Conservation (phyloP, 2,113 vertebrate genomes). For the Penelope pileata region DNA sequence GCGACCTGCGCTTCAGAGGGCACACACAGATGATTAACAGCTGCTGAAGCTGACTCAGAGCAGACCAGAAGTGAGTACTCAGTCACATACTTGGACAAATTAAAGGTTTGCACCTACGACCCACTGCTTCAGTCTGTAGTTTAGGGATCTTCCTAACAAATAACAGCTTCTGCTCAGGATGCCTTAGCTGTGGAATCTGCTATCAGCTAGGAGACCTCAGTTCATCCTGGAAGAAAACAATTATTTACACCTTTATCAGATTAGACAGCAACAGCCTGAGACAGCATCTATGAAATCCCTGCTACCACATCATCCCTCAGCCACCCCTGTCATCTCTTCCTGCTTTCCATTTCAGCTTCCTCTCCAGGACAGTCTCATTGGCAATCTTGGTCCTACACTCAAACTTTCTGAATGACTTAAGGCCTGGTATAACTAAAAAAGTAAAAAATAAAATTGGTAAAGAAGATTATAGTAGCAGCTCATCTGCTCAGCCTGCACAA, state of each 20-base stretch:
- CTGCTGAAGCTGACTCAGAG: neutral
- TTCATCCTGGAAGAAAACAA: neutral
- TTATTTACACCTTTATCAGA: slow-evolving; percentile 20
- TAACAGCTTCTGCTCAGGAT: neutral
- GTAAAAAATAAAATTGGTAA: neutral
- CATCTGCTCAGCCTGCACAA: neutral
- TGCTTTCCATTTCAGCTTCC: neutral
- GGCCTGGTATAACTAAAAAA: neutral
- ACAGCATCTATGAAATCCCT: neutral
- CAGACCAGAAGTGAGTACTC: neutral
- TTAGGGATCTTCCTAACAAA: neutral
- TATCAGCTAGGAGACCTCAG: neutral
- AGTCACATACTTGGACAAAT: neutral
- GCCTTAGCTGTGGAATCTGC: neutral
- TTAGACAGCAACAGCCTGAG: neutral
- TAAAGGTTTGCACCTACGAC: neutral
- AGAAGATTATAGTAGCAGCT: neutral
- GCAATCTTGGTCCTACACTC: neutral
- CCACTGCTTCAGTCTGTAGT: neutral
- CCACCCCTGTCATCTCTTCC: neutral
- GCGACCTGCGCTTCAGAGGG: neutral
- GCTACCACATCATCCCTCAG: neutral
- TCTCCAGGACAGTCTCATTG: neutral
- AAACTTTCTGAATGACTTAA: neutral
- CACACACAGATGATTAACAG: neutral